Conservation (phyloP, 1,140 invertebrate genomes). For the Nymphalis io region DNA sequence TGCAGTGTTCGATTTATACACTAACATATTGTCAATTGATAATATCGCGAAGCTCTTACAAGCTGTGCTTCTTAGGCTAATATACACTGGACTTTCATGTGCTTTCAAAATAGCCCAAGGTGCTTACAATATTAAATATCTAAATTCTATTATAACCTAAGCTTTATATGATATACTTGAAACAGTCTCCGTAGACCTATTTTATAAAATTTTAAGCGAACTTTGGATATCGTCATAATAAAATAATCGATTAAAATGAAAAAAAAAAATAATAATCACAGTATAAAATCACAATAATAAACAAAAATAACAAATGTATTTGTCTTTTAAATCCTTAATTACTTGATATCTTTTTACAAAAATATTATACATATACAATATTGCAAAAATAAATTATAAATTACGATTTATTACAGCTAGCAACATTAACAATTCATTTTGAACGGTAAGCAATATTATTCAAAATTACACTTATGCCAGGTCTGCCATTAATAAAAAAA, state of each 20-base stretch:
- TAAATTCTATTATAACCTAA: constrained; percentile 39
- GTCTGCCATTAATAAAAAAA: constrained; percentile 52
- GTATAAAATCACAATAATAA: constrained; percentile 66
- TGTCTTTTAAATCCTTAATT: constrained; percentile 48
- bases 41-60: constrained; percentile 46
- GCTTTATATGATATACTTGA: constrained; percentile 40
- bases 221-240: constrained; percentile 20
- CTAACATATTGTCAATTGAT: constrained; percentile 66
- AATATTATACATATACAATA: constrained; percentile 66
- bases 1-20: constrained; percentile 40
- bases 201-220: constrained; percentile 44
- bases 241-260: constrained; percentile 36
- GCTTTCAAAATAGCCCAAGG: constrained; percentile 28
- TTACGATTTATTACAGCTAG: constrained; percentile 66
- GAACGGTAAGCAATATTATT: constrained; percentile 73
- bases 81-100: constrained; percentile 36
- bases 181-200: constrained; percentile 62
- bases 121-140: constrained; percentile 45
- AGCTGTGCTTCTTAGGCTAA: constrained; percentile 52
- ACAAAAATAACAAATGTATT: constrained; percentile 36
- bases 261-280: constrained; percentile 65
- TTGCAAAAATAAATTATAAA: constrained; percentile 72
- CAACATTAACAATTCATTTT: constrained; percentile 71
- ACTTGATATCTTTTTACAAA: constrained; percentile 67
- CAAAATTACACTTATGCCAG: constrained; percentile 49